Evolutionary conservation across 2,888 invertebrate species (phyloP).

Genomic region (Cyclophora albipunctata): DNA sequence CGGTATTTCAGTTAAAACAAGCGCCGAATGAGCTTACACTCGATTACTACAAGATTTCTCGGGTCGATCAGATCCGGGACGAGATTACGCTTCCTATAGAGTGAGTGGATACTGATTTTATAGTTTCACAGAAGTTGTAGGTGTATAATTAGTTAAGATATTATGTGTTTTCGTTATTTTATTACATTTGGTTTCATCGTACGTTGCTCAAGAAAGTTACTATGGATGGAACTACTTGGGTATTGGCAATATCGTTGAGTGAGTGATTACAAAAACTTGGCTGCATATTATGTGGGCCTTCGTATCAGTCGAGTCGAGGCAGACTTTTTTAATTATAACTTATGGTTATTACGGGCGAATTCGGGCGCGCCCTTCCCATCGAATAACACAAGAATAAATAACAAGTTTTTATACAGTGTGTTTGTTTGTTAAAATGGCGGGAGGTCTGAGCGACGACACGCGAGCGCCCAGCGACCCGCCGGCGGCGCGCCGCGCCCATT

Average conservation of each 20-base stretch:
- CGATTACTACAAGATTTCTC: constrained; percentile 46
- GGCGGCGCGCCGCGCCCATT: constrained; percentile 62
- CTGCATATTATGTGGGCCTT: background rate
- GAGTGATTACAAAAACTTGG: background rate
- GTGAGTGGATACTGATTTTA: constrained; percentile 22
- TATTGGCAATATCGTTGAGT: background rate
- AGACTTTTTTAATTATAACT: constrained; percentile 71
- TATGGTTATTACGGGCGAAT: constrained; percentile 70
- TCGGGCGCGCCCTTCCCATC: constrained; percentile 68
- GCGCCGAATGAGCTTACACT: constrained; percentile 56
- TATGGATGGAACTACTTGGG: background rate
- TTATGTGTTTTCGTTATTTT: too few species aligned
- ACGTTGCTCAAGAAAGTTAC: background rate
- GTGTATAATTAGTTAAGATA: too few species aligned
- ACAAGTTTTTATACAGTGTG: constrained; percentile 71
- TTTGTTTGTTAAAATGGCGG: constrained; percentile 76
- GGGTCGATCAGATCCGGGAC: constrained; percentile 40
- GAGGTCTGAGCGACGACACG: constrained; percentile 74
- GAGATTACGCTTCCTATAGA: constrained; percentile 50
- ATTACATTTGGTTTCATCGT: background rate
- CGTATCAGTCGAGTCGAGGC: constrained; percentile 21
- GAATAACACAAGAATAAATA: constrained; percentile 71
- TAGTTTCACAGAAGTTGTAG: background rate
- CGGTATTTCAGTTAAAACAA: constrained; percentile 73
- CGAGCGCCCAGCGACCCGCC: constrained; percentile 51